Base-by-base conservation (phyloP, 2,113 vertebrate species). In the rabbit (Oryctolagus cuniculus) region DNA sequence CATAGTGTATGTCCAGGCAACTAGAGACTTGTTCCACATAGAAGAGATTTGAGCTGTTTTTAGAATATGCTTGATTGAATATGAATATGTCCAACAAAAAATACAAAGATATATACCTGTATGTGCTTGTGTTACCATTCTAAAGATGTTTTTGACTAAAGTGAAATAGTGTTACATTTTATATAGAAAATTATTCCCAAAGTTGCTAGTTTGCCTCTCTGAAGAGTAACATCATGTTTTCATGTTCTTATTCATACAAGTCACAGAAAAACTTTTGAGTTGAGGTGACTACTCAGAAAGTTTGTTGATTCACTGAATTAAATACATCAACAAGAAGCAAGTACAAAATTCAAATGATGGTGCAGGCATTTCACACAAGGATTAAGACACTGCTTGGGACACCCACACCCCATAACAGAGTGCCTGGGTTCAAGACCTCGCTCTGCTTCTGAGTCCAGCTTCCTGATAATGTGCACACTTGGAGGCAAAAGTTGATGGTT, bases 191-290 rank as follows among this genome's bases (percentile, higher is more conserved):
- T n/a, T 80, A 36, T 88, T 38, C 12, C 25, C 34, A 69, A 84
- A 81, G 93, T 77, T 81, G 27, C 58, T 94, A 96, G 94, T 95
- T 34, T 90, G 64, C 27, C 2, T 90, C 83, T 29, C 67, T 69
- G 58, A 92, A 95, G 66, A 92, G 27, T 80, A 36, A 66, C 38
- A 66, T 83, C 51, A 77, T 27, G 29, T 92, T 97, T 97, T 94
- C 94, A 97, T 93, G 5, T 11, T 5, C 29, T 95, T 85, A n/a
- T n/a, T n/a, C n/a, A 73, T 55, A 53, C 44, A 89, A 94, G 55
- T 10, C 2, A 66, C 15, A 17, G 17, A 66, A 78, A 11, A 90
- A 80, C 5, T 36, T 96, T 79, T 94, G 21, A 75, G 55, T 64
- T 81, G 61, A 70, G 7, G 80, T 93, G 34, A 58, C 31, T 31